Evolutionary conservation across 2,113 vertebrate genomes (phyloP), one percentile per base, ranked within the genome.

Genomic region (Corythornis cristatus): DNA sequence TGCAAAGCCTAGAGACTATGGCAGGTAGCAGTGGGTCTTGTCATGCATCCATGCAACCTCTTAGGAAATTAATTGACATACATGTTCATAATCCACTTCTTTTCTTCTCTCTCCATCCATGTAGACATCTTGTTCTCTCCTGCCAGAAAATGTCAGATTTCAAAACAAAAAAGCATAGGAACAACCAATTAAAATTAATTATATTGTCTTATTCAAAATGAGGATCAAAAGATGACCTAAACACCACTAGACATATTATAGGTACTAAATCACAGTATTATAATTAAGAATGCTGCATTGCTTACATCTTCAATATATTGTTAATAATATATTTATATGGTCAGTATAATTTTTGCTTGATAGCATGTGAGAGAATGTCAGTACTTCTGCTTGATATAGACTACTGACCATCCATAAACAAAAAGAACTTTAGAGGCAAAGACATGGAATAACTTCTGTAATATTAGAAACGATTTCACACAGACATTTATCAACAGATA

Each of bases 401-500:
- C 40, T 22, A 53, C 33, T 50, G 67, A 77, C 31, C 60, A 51
- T 21, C 16, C 22, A 60, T 22, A 85, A 82, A 71, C 33, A 73
- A 73, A 92, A 76, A 22, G 23, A 78, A 74, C 5, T 58, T 77
- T 17, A 91, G 42, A 72, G 29, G 51, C 8, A 82, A 93, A 79
- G 50, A 60, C 22, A 19, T 43, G 6, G 13, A 79, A 93, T 57
- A 78, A 79, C 37, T 16, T 65, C 28, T 46, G 23, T 77, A 58
- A 51, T 89, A 66, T 51, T 64, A 77, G 56, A 60, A 91, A 65
- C 18, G 20, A 25, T 74, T 83, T 86, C 75, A 86, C 46, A 40
- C 17, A 51, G 29, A 80, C 16, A 31, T 90, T 94, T 94, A 90
- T 94, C 76, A 96, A 77, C 64, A 91, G 83, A 86, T 56, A 95